These are phyloP conservation scores for Agrotis ipsilon DNA, from an alignment of 2,888 invertebrate genomes.

Conservation along the genomic window DNA sequence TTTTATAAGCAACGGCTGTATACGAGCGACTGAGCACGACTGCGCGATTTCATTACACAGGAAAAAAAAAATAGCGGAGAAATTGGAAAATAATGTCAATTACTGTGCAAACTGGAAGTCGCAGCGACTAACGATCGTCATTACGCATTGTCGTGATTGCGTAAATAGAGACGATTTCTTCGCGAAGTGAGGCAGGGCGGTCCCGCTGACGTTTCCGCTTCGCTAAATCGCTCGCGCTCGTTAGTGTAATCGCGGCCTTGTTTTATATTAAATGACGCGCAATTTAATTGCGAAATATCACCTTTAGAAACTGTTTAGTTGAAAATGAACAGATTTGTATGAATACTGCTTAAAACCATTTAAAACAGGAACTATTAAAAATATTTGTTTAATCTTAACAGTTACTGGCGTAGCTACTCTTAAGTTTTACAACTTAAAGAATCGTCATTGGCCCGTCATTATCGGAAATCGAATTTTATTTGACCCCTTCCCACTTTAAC, in stretches of 20 bases:
- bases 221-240: slow-evolving; percentile 81
- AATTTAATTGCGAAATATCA: slow-evolving; percentile 71
- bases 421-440: background rate
- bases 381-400: slow-evolving; percentile 3
- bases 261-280: slow-evolving; percentile 73
- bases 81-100: slow-evolving; percentile 91
- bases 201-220: slow-evolving; percentile 84
- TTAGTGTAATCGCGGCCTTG: slow-evolving; percentile 83
- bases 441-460: background rate
- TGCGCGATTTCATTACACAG: slow-evolving; percentile 84
- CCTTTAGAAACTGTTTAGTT: slow-evolving; percentile 18
- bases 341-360: slow-evolving; percentile 4
- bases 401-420: background rate
- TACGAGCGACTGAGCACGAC: slow-evolving; percentile 81
- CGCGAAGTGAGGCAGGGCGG: slow-evolving; percentile 82
- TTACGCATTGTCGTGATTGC: slow-evolving; percentile 89
- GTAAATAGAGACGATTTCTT: slow-evolving; percentile 86
- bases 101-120: slow-evolving; percentile 82
- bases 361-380: slow-evolving; percentile 32
- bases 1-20: slow-evolving; percentile 63
- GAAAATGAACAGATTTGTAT: slow-evolving; percentile 21
- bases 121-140: slow-evolving; percentile 86
- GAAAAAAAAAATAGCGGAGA: slow-evolving; percentile 81
- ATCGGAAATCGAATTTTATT: background rate
- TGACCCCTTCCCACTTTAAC: background rate